A percentile compares a stretch with the other conserved stretches of the same genome.
phyloP scores from a whole-genome alignment of 2,888 invertebrate genomes.

The Lamellibrachia satsuma region DNA sequence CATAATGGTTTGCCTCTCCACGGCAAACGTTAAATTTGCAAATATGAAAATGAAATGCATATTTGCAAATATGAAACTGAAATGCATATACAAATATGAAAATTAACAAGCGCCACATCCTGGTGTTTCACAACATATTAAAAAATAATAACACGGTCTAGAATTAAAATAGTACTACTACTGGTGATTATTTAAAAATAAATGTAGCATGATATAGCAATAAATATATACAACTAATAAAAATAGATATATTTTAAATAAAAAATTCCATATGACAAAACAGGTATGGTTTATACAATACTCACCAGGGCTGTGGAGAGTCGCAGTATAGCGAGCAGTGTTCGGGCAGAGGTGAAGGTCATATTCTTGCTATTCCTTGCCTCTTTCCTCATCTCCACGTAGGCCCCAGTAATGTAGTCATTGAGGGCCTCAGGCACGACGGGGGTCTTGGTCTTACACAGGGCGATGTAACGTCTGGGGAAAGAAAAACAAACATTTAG shows the following conservation, averaged over 20 bases:
- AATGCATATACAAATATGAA: neutral
- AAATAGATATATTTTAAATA: too few species aligned
- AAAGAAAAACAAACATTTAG: neutral
- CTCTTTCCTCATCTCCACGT: conserved; percentile 76
- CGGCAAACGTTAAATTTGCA: neutral
- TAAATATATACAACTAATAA: too few species aligned
- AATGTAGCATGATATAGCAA: too few species aligned
- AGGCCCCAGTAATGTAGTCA: conserved; percentile 82
- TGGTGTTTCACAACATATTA: too few species aligned
- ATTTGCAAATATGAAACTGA: neutral
- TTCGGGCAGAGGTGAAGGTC: conserved; percentile 93
- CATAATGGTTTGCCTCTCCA: neutral
- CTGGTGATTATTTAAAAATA: too few species aligned
- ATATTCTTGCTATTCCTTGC: conserved; percentile 83
- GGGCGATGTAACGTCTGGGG: conserved; percentile 82
- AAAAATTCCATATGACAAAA: too few species aligned
- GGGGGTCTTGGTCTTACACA: conserved; percentile 90
- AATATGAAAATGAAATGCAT: neutral
- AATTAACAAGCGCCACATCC: neutral
- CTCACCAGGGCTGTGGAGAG: conserved; percentile 88
- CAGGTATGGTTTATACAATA: conserved; percentile 19
- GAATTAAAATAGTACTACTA: too few species aligned
- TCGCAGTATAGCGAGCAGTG: conserved; percentile 90
- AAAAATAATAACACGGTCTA: too few species aligned
- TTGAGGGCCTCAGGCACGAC: conserved; percentile 85